Conservation (phyloP, 2,888 invertebrate genomes). For the Eilema griseolum region DNA sequence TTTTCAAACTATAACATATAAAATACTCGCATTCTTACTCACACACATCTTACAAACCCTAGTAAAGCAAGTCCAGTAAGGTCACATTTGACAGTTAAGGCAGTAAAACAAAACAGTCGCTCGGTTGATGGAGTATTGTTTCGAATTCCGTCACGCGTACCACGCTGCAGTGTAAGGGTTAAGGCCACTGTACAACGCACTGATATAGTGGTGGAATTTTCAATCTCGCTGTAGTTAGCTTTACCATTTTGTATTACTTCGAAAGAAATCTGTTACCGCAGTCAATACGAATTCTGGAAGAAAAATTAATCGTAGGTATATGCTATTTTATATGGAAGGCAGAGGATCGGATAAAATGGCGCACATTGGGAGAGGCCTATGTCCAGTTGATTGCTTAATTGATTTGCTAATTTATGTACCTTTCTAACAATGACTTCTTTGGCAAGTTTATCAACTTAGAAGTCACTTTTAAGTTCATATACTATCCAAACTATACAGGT, state of each 20-base stretch:
- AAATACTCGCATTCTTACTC: slow-evolving; percentile 33
- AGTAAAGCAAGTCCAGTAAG: slow-evolving; percentile 50
- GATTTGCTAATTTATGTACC: too few relatives aligned
- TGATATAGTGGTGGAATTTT: slow-evolving; percentile 47
- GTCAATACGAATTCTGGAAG: neutral
- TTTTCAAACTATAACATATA: slow-evolving; percentile 16
- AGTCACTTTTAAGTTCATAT: too few relatives aligned
- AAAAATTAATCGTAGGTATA: neutral
- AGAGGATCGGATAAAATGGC: too few relatives aligned
- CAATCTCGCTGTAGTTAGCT: slow-evolving; percentile 26
- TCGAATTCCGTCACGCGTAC: slow-evolving; percentile 78
- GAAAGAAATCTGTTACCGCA: neutral
- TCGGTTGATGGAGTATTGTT: slow-evolving; percentile 79
- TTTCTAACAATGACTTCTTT: too few relatives aligned
- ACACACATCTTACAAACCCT: slow-evolving; percentile 28
- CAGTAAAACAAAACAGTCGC: slow-evolving; percentile 67
- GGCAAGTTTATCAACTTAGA: too few relatives aligned
- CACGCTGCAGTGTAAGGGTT: slow-evolving; percentile 56
- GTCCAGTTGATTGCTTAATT: too few relatives aligned
- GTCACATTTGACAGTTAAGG: slow-evolving; percentile 62
- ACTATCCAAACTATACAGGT: too few relatives aligned
- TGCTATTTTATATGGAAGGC: too few relatives aligned
- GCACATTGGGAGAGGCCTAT: too few relatives aligned
- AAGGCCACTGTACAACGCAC: slow-evolving; percentile 63
- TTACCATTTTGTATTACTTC: slow-evolving; percentile 11